Base-by-base conservation (phyloP, 2,888 invertebrate species). In the Nymphalis polychloros region DNA sequence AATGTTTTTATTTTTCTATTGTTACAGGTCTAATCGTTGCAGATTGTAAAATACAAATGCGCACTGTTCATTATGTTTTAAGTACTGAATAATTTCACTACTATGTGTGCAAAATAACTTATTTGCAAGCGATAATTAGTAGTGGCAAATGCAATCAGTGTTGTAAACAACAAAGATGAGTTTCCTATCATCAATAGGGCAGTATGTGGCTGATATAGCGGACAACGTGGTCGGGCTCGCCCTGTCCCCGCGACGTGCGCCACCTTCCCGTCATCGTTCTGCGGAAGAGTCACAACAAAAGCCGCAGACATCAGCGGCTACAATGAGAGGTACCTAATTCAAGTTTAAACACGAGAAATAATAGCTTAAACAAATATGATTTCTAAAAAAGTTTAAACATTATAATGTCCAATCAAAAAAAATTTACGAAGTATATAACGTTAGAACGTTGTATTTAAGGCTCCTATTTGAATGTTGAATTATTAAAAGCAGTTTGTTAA, bases 121-220 rank as follows among this genome's bases (percentile, higher is more conserved):
- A n/a, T 17, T 19, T 19, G 31, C n/a, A n/a, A 57, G 35, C 41
- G 35, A 19, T 57, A 19, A 57, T 41, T 57, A 46, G 65, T 55
- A 47, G 23, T 31, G 27, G 48, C 59, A 41, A 59, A 53, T 67
- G 63, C 49, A 23, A 77, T 76, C 69, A 77, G 78, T 76, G 67
- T 75, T 80, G 74, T 75, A 69, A 74, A 70, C 72, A 27, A 72
- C 66, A 75, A 79, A 73, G 70, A 97, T 97, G 97, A 97, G 97
- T 94, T 97, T 97, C 93, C 95, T 97, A 86, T 95, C 96, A 85
- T 96, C 97, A 52, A 90, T 97, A 79, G 96, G 97, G 81, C 97
- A 97, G 88, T 96, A 96, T 86, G 97, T 97, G 85, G 96, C 95
- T 81, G 97, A 96, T 80, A 94, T 97, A 84, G 96, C 95, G 81